Conservation (phyloP, 2,888 invertebrate species). For the Pseudanteris insignis region DNA sequence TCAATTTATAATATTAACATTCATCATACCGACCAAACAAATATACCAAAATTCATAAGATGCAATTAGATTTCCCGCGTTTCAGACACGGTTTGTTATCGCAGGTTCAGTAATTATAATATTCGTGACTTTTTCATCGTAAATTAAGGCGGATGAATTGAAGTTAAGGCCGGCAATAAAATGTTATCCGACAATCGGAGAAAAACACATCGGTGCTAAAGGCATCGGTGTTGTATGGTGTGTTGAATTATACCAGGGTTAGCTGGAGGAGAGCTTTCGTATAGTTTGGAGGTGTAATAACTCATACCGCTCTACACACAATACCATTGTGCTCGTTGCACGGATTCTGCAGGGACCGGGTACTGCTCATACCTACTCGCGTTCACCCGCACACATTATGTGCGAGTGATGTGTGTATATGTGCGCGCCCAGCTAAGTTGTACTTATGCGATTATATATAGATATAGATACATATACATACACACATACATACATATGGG, state of each 20-base stretch:
- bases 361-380: constrained; percentile 42
- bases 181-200: constrained; percentile 30
- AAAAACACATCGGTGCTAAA: constrained; percentile 33
- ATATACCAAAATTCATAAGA: too few species aligned
- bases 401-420: constrained; percentile 33
- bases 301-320: constrained; percentile 58
- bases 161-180: constrained; percentile 30
- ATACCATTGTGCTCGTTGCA: constrained; percentile 63
- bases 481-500: too few species aligned
- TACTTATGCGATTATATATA: constrained; percentile 24
- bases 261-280: constrained; percentile 30
- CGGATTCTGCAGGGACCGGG: constrained; percentile 62
- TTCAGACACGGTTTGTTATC: too few species aligned
- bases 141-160: constrained; percentile 27
- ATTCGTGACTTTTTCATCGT: constrained; percentile 5
- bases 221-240: constrained; percentile 50
- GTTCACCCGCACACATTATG: constrained; percentile 29
- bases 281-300: constrained; percentile 60
- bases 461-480: too few species aligned
- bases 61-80: too few species aligned
- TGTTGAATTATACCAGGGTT: constrained; percentile 61
- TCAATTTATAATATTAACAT: too few species aligned
- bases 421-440: constrained; percentile 2
- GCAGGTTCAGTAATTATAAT: too few species aligned
- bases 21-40: too few species aligned